Conservation (phyloP, 2,113 vertebrate species). For the Corydoras maculifer region DNA sequence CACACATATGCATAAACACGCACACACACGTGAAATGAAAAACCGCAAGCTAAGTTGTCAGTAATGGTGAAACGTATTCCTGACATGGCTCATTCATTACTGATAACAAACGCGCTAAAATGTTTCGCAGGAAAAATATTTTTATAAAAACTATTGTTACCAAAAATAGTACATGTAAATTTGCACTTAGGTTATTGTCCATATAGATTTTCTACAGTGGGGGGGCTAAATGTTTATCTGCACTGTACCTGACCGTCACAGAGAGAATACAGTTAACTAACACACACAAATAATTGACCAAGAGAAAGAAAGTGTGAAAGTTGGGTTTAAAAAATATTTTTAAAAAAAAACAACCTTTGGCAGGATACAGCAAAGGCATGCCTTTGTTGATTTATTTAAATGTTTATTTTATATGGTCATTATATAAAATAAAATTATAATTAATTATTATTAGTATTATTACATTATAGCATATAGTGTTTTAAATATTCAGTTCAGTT, state of each 20-base stretch:
- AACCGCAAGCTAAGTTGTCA: constrained; percentile 20
- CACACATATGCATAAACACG: background rate
- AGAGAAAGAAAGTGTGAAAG: background rate
- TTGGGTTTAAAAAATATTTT: no score
- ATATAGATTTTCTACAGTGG: constrained; percentile 29
- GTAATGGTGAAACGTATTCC: constrained; percentile 18
- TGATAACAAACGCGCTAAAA: constrained; percentile 35
- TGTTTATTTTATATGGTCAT: no score
- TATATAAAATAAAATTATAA: no score
- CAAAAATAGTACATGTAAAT: constrained; percentile 23
- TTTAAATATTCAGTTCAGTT: no score
- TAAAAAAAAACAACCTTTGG: no score
- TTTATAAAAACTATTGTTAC: constrained; percentile 43
- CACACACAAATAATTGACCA: background rate
- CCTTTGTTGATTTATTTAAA: no score
- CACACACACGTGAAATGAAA: constrained; percentile 28
- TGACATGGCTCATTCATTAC: constrained; percentile 45
- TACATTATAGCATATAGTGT: no score
- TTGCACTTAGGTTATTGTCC: constrained; percentile 15
- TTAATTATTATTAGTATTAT: no score
- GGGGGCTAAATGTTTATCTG: constrained; percentile 32
- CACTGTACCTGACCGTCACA: constrained; percentile 28
- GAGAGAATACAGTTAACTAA: constrained; percentile 16
- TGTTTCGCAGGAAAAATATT: constrained; percentile 42
- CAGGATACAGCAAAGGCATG: no score